Evolutionary conservation across 2,888 invertebrate genomes (phyloP), one percentile per base, ranked within the genome.

Genomic region (Andricus quercusramuli): DNA sequence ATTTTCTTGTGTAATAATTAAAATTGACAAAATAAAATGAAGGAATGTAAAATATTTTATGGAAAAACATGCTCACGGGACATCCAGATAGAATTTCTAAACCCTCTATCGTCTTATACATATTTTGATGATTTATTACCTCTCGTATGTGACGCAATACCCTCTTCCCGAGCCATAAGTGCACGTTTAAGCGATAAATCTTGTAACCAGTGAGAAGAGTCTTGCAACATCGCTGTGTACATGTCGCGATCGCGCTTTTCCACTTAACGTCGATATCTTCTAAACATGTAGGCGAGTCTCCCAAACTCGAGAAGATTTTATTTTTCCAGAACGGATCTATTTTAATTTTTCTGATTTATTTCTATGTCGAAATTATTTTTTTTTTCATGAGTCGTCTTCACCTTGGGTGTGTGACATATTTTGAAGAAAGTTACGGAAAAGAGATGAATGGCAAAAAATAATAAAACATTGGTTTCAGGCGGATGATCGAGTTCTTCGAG

Each of bases 171-270:
- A 84, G 84, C 81, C 82, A 83, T 88, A 88, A 88, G 88, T 88
- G 85, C 87, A 86, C 87, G 87, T 88, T 88, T 88, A 88, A 88
- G 85, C 86, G 88, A 88, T 88, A 88, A 88, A 88, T 88, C 88
- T 87, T 80, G 83, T 83, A 87, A 87, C 85, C 85, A 86, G 83
- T 87, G 82, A 82, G 85, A 80, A 84, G 85, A 86, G 83, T 80
- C 87, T 86, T 88, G 88, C 87, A 86, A 87, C 83, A 81, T 86
- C 84, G 85, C 83, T 81, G 83, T 37, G 56, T 81, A 84, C 81
- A 65, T 76, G 32, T 32, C 47, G 82, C 77, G 80, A 80, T 78
- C 83, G 77, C 65, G 83, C 83, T 86, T 86, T 85, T 82, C 84
- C 83, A 79, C 82, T 87, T 86, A 86, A 74, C 74, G 83, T 86